These are phyloP conservation scores for Slavum lentiscoides DNA, from an alignment of 2,888 invertebrate species.

Conservation along the genomic window DNA sequence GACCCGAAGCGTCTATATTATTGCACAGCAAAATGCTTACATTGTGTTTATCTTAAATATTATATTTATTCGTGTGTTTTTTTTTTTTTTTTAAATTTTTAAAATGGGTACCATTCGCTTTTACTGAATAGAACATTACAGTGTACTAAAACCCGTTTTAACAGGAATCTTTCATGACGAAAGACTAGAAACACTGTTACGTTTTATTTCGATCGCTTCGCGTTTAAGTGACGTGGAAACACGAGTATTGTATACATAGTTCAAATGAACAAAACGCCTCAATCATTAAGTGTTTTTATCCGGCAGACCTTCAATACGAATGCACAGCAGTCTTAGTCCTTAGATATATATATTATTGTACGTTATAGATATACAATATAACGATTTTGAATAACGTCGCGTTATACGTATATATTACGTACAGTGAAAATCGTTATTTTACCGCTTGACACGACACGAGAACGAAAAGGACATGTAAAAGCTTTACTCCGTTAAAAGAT, in stretches of 20 bases:
- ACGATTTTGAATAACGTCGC: neutral
- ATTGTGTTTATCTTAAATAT: too few relatives aligned
- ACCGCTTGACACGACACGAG: slow-evolving; percentile 8
- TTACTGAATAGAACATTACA: neutral
- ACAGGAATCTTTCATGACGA: neutral
- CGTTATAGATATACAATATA: neutral
- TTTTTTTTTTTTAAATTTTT: too few relatives aligned
- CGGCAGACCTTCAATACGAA: neutral
- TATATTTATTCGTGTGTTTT: neutral
- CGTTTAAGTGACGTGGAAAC: slow-evolving; percentile 15
- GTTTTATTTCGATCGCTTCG: slow-evolving; percentile 9
- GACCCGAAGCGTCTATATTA: too few relatives aligned
- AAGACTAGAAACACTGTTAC: neutral
- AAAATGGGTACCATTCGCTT: neutral
- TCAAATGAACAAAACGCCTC: slow-evolving; percentile 16
- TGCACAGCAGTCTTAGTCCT: neutral
- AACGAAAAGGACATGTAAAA: slow-evolving; percentile 35
- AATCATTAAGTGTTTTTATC: slow-evolving; percentile 28
- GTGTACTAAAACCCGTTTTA: neutral
- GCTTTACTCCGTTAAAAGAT: slow-evolving; percentile 24
- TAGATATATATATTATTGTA: neutral
- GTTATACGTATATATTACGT: neutral
- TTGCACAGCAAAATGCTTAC: too few relatives aligned
- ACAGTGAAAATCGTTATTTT: slow-evolving; percentile 28
- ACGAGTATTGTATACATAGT: neutral